These are phyloP conservation scores for Tanypteryx hageni DNA, from an alignment of 2,888 invertebrate species.

Conservation along the genomic window DNA sequence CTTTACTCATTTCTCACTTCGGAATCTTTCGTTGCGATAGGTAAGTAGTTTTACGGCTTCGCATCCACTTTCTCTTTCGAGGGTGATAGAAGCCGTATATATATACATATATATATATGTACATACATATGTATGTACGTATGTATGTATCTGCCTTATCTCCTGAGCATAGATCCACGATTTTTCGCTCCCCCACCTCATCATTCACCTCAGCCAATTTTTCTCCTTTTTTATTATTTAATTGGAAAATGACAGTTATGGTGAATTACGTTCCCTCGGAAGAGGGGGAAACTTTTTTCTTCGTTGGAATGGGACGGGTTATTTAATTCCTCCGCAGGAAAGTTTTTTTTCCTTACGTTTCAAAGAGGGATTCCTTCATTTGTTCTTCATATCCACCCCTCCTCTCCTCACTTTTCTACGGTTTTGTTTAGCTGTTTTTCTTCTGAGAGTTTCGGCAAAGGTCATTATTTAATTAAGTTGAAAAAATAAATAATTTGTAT, in stretches of 20 bases:
- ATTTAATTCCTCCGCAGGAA: conserved; percentile 54
- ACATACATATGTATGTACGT: no score
- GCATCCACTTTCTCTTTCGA: no score
- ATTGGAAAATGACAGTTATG: conserved; percentile 63
- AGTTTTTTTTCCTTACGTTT: conserved; percentile 22
- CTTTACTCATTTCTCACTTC: no score
- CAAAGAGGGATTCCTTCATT: conserved; percentile 39
- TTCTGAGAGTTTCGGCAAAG: conserved; percentile 38
- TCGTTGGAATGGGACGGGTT: conserved; percentile 34
- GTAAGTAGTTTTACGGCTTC: no score
- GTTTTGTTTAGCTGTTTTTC: conserved; percentile 52
- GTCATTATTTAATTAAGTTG: conserved; percentile 55
- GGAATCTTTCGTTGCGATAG: no score
- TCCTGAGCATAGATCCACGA: background rate
- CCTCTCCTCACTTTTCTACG: conserved; percentile 29
- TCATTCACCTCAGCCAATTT: background rate
- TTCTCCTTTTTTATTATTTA: conserved; percentile 50
- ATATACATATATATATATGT: no score
- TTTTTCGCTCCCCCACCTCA: background rate
- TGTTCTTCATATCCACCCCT: background rate
- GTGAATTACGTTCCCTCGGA: conserved; percentile 46
- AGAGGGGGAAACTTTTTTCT: conserved; percentile 40
- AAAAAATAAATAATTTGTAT: conserved; percentile 44
- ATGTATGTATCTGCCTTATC: background rate
- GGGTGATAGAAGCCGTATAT: no score